Evolutionary conservation across 2,113 vertebrate species (phyloP).

Genomic region (Crotalus helleri): DNA sequence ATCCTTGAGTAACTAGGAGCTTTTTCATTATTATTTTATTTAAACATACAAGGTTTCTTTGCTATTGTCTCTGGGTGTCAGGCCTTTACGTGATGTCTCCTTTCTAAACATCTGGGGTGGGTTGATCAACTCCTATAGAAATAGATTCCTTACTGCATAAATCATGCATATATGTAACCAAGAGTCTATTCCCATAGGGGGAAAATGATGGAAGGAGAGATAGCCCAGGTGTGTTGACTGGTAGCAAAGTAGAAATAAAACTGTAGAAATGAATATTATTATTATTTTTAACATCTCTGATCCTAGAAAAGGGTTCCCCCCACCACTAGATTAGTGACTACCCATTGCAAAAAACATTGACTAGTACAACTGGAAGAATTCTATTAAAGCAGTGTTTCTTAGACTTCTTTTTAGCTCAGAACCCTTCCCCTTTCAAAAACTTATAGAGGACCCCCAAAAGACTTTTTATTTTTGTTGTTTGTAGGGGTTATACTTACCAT

Average conservation of each 20-base stretch:
- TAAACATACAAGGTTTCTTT: not conserved
- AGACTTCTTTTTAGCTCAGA: not conserved
- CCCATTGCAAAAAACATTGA: not conserved
- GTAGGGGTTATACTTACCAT: not conserved
- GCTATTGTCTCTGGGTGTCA: not conserved
- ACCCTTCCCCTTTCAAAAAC: not conserved
- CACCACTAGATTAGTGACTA: not conserved
- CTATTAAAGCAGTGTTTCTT: not conserved
- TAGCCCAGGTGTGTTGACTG: not conserved
- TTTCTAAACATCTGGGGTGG: not conserved
- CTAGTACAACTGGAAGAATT: fast-evolving
- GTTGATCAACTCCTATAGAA: constrained; percentile 8
- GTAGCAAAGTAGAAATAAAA: not conserved
- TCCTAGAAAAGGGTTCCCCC: not conserved
- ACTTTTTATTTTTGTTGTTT: not conserved
- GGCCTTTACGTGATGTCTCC: not conserved
- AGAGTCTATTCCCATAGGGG: not conserved
- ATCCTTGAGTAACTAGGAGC: constrained; percentile 35
- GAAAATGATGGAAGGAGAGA: not conserved
- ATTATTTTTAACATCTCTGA: not conserved
- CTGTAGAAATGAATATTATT: not conserved
- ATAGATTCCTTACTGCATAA: constrained; percentile 20
- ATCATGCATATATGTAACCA: not conserved
- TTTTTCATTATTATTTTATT: not conserved
- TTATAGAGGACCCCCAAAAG: not conserved